These are phyloP conservation scores for Nesidiocoris tenuis DNA, from an alignment of 2,888 invertebrate species.

Conservation along the genomic window DNA sequence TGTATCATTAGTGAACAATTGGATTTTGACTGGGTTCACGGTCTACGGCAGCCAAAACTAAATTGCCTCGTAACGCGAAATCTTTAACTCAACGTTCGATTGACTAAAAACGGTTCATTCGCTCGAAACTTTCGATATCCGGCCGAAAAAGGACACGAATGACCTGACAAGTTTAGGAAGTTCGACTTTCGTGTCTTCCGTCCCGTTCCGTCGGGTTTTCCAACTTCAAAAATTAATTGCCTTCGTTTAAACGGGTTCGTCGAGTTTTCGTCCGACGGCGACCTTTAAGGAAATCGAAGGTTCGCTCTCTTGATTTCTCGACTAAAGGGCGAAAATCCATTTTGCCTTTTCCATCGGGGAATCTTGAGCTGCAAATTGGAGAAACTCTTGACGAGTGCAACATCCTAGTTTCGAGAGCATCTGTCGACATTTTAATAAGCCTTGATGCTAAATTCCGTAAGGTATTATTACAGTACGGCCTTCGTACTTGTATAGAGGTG, in stretches of 20 bases:
- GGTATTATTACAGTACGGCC: too few species aligned
- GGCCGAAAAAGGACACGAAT: neutral
- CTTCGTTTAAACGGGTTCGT: slow-evolving; percentile 27
- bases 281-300: slow-evolving; percentile 10
- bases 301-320: slow-evolving; percentile 22
- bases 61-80: too few species aligned
- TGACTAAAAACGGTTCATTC: neutral
- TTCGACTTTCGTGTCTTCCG: neutral
- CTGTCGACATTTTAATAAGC: too few species aligned
- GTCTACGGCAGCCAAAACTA: too few species aligned
- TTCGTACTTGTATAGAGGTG: too few species aligned
- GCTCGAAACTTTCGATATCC: neutral
- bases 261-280: neutral
- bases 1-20: too few species aligned
- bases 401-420: too few species aligned
- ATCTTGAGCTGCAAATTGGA: neutral
- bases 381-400: neutral
- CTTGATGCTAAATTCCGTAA: too few species aligned
- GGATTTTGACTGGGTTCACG: too few species aligned
- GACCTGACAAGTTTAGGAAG: neutral
- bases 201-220: neutral
- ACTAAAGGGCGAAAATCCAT: neutral
- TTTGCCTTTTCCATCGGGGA: neutral
- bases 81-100: neutral
- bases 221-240: slow-evolving; percentile 25